Evolutionary conservation across 2,113 vertebrate species (phyloP).

Genomic region (Myanophis thanlyinensis): DNA sequence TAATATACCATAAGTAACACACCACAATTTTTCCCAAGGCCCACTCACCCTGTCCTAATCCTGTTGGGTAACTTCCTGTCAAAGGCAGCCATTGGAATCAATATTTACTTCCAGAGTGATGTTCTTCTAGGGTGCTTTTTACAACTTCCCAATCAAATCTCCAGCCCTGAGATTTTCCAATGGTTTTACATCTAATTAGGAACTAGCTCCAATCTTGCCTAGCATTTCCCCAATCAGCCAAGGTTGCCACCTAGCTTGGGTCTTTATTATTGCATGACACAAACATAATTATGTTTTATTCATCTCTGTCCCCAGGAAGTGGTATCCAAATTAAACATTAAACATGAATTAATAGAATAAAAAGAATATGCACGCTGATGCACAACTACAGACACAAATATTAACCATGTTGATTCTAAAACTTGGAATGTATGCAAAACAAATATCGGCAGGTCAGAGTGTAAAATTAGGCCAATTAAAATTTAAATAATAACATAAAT

Average conservation of each 20-base stretch:
- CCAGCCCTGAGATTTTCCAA: neutral
- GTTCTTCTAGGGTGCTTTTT: neutral
- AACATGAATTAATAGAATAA: neutral
- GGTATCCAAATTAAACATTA: neutral
- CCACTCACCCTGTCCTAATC: neutral
- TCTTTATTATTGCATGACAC: neutral
- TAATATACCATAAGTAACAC: neutral
- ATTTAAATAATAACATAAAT: neutral
- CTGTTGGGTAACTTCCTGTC: neutral
- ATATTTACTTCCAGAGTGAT: neutral
- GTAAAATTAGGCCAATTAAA: neutral
- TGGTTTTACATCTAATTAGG: neutral
- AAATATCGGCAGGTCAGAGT: neutral
- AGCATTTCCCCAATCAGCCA: neutral
- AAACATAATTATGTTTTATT: neutral
- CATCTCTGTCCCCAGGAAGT: neutral
- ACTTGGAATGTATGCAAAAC: neutral
- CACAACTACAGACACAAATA: neutral
- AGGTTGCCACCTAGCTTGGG: neutral
- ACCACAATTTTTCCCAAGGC: neutral
- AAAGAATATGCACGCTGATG: neutral
- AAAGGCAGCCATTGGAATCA: neutral
- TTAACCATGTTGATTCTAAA: neutral
- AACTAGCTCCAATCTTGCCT: neutral
- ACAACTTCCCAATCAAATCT: neutral